phyloP scores from a whole-genome alignment of 2,888 invertebrate species.

The Tetramorium bicarinatum region DNA sequence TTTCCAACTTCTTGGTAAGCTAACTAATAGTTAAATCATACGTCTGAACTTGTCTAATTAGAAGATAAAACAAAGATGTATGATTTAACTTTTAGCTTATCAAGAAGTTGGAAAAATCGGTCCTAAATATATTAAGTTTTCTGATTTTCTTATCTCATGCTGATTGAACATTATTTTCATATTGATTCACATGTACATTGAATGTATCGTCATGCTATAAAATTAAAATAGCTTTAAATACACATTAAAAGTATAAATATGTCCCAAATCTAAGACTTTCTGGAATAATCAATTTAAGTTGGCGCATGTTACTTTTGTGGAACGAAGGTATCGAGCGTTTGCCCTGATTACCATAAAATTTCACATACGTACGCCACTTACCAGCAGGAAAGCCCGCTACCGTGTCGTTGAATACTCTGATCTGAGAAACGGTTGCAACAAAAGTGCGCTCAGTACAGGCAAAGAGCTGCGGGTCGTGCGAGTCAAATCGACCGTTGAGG shows the following conservation, averaged over 20 bases:
- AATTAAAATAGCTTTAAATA: background rate
- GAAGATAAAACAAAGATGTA: too few relatives aligned
- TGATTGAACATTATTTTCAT: background rate
- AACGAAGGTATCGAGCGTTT: background rate
- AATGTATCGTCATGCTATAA: background rate
- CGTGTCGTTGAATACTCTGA: slow-evolving; percentile 46
- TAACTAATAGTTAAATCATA: too few relatives aligned
- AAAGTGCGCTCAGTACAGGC: slow-evolving; percentile 66
- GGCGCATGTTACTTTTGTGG: background rate
- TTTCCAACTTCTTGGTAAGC: too few relatives aligned
- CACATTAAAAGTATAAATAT: background rate
- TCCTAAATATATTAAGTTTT: too few relatives aligned
- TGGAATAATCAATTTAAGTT: background rate
- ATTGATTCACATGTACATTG: background rate
- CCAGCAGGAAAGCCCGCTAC: slow-evolving; percentile 44
- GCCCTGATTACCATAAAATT: slow-evolving; percentile 65
- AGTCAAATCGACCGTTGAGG: slow-evolving; percentile 76
- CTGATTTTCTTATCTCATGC: too few relatives aligned
- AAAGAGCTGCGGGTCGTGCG: slow-evolving; percentile 75
- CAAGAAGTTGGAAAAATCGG: too few relatives aligned
- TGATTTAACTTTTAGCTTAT: too few relatives aligned
- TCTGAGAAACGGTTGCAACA: slow-evolving; percentile 64
- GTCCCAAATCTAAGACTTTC: background rate
- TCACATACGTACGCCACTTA: slow-evolving; percentile 49
- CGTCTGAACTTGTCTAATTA: too few relatives aligned